Conservation (phyloP, 2,888 invertebrate species). For the Cylindroiulus punctatus region DNA sequence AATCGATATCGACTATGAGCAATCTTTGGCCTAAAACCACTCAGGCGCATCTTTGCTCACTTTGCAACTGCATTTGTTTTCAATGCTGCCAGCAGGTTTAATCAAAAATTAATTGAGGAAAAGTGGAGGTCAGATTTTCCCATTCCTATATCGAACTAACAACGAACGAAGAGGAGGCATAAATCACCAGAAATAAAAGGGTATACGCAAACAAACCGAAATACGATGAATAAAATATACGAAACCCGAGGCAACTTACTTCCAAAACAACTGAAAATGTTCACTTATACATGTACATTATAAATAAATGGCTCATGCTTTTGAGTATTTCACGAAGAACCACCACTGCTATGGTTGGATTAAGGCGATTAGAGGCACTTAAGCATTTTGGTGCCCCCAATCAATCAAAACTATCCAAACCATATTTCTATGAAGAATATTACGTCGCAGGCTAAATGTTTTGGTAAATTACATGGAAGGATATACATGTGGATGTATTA, state of each 20-base stretch:
- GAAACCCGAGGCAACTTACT: not conserved
- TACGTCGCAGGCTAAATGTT: too few species aligned
- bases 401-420: too few species aligned
- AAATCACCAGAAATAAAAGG: not conserved
- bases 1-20: not conserved
- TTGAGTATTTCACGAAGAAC: too few species aligned
- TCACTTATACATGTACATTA: too few species aligned
- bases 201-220: not conserved
- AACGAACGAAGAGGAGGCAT: not conserved
- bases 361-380: too few species aligned
- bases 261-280: not conserved
- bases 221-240: not conserved
- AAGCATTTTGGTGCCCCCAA: too few species aligned
- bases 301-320: too few species aligned
- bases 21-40: not conserved
- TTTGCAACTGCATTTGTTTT: not conserved
- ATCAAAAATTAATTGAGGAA: not conserved
- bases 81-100: not conserved
- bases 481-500: too few species aligned
- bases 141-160: too few species aligned
- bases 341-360: too few species aligned
- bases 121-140: not conserved
- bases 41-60: not conserved
- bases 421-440: too few species aligned
- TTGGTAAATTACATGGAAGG: too few species aligned